These are phyloP conservation scores for Nyctalus aviator DNA, from an alignment of 2,797 vertebrate genomes.

Conservation along the genomic window DNA sequence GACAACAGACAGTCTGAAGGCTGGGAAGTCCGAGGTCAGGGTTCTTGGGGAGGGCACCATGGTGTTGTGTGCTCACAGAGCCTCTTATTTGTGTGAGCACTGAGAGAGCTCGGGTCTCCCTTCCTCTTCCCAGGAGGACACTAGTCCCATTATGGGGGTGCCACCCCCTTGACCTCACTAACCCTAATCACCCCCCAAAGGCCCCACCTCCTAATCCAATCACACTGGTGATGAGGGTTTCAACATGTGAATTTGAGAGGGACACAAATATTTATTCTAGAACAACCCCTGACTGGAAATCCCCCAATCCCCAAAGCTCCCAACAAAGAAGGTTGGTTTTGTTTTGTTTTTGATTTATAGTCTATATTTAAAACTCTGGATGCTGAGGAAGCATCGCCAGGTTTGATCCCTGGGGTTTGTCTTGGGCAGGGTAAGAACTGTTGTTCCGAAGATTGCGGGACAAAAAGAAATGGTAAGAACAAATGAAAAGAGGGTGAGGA, in stretches of 20 bases:
- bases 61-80: fast-evolving
- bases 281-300: not conserved
- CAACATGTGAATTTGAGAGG: not conserved
- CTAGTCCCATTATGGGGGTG: not conserved
- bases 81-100: not conserved
- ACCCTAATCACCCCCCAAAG: not conserved
- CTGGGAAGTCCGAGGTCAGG: not conserved
- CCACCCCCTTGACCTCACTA: not conserved
- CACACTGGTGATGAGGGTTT: not conserved
- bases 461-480: not conserved
- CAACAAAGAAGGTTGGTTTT: not conserved
- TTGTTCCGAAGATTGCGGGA: not conserved
- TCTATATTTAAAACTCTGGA: not conserved
- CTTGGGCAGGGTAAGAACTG: not conserved
- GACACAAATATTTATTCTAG: not conserved
- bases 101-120: not conserved
- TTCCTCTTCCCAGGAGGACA: not conserved
- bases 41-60: not conserved
- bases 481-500: not conserved
- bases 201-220: too few species aligned
- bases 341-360: not conserved
- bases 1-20: not conserved
- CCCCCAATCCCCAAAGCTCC: not conserved
- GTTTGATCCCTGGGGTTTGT: too few species aligned
- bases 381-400: not conserved